Conservation (phyloP, 2,113 vertebrate species). For the Elephas maximus region DNA sequence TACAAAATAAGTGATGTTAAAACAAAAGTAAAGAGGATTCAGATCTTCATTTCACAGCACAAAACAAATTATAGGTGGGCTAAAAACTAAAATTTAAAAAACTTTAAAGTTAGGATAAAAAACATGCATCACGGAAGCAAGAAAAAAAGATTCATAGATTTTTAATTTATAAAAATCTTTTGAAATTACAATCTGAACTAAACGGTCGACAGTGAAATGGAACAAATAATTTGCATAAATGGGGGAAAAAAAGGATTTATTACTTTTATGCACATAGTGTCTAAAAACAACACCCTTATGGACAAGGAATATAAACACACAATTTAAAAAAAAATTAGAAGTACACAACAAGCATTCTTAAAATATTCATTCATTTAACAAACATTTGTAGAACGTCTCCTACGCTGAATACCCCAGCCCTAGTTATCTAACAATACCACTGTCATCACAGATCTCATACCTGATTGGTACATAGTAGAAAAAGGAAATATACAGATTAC, state of each 20-base stretch:
- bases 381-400: slow-evolving; percentile 6
- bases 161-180: slow-evolving; percentile 52
- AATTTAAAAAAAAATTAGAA: slow-evolving; percentile 5
- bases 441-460: neutral
- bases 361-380: slow-evolving; percentile 29
- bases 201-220: slow-evolving; percentile 23
- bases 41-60: slow-evolving; percentile 22
- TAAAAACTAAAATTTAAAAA: neutral
- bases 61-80: slow-evolving; percentile 17
- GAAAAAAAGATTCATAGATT: neutral
- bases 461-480: neutral
- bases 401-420: neutral
- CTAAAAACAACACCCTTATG: neutral
- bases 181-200: slow-evolving; percentile 31
- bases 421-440: neutral
- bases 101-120: neutral
- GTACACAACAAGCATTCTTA: neutral
- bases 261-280: neutral
- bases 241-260: neutral
- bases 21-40: slow-evolving; percentile 28
- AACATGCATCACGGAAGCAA: neutral
- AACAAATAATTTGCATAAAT: slow-evolving; percentile 28
- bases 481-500: slow-evolving; percentile 34
- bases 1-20: slow-evolving; percentile 28
- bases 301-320: neutral